These are phyloP conservation scores for Isichthys henryi DNA, from an alignment of 2,113 vertebrate species.

Conservation along the genomic window DNA sequence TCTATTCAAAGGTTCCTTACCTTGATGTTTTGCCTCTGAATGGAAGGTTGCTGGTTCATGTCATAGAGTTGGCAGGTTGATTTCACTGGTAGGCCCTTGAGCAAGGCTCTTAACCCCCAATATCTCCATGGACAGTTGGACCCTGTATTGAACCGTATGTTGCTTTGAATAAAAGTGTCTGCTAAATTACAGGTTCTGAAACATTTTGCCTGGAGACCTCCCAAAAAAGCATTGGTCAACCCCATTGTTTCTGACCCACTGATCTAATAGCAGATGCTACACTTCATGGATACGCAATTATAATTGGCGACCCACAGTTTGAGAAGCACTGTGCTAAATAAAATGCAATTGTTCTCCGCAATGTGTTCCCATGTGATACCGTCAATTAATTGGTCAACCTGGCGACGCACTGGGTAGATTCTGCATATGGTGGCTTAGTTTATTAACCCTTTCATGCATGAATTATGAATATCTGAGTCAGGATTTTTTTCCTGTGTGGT, in stretches of 20 bases:
- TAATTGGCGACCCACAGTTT: background rate
- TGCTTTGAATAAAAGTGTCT: background rate
- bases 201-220: background rate
- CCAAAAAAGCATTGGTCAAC: background rate
- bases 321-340: background rate
- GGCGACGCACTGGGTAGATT: too few relatives aligned
- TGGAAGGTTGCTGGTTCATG: background rate
- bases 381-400: background rate
- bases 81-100: background rate
- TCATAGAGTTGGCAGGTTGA: background rate
- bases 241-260: background rate
- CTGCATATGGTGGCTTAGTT: background rate
- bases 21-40: background rate
- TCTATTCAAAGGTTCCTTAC: background rate
- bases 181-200: background rate
- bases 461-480: too few relatives aligned
- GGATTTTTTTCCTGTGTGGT: too few relatives aligned
- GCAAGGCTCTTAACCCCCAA: background rate
- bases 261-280: background rate
- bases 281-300: background rate
- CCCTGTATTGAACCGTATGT: background rate
- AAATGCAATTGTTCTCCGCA: background rate
- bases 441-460: background rate
- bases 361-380: background rate
- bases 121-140: background rate